Percentiles rank a stretch among this genome's conserved stretches.
These are phyloP conservation scores for Chondrilla cf. caribensis DNA, from an alignment of 37 sponge, comb jelly and placozoan species.

Conservation along the genomic window DNA sequence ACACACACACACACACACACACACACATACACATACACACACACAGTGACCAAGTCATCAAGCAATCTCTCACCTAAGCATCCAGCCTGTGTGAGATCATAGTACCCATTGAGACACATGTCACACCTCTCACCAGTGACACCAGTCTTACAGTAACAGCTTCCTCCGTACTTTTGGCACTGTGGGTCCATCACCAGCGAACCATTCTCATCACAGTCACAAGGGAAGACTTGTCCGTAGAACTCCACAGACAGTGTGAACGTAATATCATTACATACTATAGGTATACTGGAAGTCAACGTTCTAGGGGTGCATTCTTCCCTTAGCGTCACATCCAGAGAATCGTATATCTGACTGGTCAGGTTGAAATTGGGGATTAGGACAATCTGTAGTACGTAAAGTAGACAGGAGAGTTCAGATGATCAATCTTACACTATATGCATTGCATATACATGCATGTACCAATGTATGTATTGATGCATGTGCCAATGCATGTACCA, in stretches of 20 bases:
- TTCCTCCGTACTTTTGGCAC: slow-evolving; percentile 30
- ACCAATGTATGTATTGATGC: too few species aligned
- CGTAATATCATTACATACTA: background rate
- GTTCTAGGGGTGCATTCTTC: slow-evolving; percentile 5
- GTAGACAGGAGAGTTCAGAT: too few species aligned
- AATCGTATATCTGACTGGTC: background rate
- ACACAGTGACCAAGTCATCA: too few species aligned
- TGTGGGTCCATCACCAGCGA: background rate
- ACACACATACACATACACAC: too few species aligned
- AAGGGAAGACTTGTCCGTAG: slow-evolving; percentile 43
- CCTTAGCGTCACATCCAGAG: background rate
- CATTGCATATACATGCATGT: too few species aligned
- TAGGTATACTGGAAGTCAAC: slow-evolving; percentile 34
- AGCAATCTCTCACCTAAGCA: slow-evolving; percentile 10
- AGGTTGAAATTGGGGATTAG: slow-evolving; percentile 11
- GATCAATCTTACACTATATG: too few species aligned
- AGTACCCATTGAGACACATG: slow-evolving; percentile 30
- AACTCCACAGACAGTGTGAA: slow-evolving; percentile 70
- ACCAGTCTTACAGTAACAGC: slow-evolving; percentile 57
- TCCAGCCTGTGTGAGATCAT: slow-evolving; percentile 18
- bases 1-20: too few species aligned
- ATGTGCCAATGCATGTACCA: too few species aligned
- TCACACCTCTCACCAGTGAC: slow-evolving; percentile 45
- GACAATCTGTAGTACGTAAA: slow-evolving; percentile 19
- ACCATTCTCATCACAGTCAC: background rate